Evolutionary conservation across 2,113 vertebrate genomes (phyloP).

Genomic region (Lanius ludovicianus): DNA sequence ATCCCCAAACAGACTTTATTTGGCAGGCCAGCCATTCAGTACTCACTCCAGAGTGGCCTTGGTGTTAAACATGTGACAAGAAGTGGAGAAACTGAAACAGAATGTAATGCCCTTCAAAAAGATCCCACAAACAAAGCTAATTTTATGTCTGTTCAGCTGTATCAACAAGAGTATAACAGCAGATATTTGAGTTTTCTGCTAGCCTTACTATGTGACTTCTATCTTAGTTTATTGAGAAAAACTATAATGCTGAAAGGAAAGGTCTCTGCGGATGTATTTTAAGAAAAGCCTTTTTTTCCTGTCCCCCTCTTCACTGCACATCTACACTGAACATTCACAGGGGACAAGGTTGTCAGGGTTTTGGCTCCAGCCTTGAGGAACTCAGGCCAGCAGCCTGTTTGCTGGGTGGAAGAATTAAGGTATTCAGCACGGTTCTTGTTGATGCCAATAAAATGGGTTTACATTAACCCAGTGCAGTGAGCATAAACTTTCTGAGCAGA

Average conservation of each 20-base stretch:
- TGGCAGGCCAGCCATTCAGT: background rate
- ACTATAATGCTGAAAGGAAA: background rate
- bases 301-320: background rate
- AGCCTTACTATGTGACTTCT: background rate
- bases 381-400: background rate
- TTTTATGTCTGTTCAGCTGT: background rate
- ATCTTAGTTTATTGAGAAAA: background rate
- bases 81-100: background rate
- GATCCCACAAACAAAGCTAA: background rate
- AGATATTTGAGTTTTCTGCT: background rate
- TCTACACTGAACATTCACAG: background rate
- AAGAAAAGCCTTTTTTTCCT: background rate
- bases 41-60: background rate
- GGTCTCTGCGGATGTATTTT: background rate
- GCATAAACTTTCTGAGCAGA: background rate
- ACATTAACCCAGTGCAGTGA: background rate
- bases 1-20: background rate
- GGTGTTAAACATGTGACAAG: background rate
- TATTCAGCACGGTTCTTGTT: background rate
- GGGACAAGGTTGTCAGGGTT: background rate
- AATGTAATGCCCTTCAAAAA: background rate
- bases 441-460: constrained; percentile 8
- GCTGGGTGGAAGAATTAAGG: background rate
- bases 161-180: background rate
- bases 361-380: background rate